phyloP scores from a whole-genome alignment of 2,888 invertebrate species.

The Drosophila dives region DNA sequence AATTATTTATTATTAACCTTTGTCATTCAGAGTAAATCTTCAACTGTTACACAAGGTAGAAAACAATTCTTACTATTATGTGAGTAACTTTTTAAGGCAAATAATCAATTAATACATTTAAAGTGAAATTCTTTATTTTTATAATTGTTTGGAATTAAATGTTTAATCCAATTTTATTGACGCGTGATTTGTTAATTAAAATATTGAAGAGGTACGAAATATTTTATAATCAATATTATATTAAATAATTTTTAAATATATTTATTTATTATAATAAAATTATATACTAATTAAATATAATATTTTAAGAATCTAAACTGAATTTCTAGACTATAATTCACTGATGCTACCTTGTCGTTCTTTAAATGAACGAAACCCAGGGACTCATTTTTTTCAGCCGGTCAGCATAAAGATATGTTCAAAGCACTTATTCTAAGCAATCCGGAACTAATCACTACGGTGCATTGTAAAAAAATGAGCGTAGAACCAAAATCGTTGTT shows the following conservation, averaged over 20 bases:
- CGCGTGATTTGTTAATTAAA: neutral
- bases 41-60: neutral
- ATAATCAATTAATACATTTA: neutral
- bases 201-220: neutral
- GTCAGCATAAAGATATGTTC: neutral
- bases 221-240: neutral
- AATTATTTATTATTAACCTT: neutral
- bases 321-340: neutral
- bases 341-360: neutral
- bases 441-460: neutral
- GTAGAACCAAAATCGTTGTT: neutral
- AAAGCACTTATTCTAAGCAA: neutral
- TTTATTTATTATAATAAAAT: neutral
- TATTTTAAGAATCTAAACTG: neutral
- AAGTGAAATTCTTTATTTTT: neutral
- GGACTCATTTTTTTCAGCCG: neutral
- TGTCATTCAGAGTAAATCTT: neutral
- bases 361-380: neutral
- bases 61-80: neutral
- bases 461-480: conserved; percentile 16
- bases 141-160: neutral
- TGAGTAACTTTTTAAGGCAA: neutral
- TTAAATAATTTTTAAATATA: neutral
- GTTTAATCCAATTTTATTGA: neutral
- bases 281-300: neutral